Evolutionary conservation across 2,797 vertebrate species (phyloP), one percentile per base, ranked within the genome.

Genomic region (Tenualosa thibaudeaui): DNA sequence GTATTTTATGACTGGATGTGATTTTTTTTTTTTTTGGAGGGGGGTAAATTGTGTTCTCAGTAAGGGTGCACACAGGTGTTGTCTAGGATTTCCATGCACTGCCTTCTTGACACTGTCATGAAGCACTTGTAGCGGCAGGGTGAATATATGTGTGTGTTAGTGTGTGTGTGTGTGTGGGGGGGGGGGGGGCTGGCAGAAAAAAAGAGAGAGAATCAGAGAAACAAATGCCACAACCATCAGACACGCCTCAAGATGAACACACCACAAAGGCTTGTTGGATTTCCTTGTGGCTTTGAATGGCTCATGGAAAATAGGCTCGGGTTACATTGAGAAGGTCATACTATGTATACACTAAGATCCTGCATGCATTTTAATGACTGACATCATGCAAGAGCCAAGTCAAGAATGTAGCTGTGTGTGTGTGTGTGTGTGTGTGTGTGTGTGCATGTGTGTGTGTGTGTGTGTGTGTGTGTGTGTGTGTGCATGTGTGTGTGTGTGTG

Each of bases 281-380:
- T 85, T 85, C 81, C 84, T 85, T 54, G 82, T 62, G 58, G 58
- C 84, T 82, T 71, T 82, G 46, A 62, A 53, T 82, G 40, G 58
- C 3, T 54, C 24, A 68, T 49, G 81, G 81, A 85, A 85, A 82
- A 81, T 24, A 9, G 81, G 58, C 51, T 85, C 19, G 24, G 31
- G 84, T 82, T 85, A 85, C 84, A 49, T 71, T 82, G 81, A 40
- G 82, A 85, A 85, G 81, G 81, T 65, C 58, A 85, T 43, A 82
- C 81, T 81, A 81, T 85, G 65, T 85, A 85, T 82, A 82, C 46
- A 24, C 50, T 71, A 85, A 62, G 43, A 62, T 82, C 81, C n/a
- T 24, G 62, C 81, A 85, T 51, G 46, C 75, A 85, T 81, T 81
- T 65, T 85, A 85, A 85, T 85, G 53, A 84, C 13, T 40, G 83